Conservation (phyloP, 2,113 vertebrate genomes). For the Calypte anna region DNA sequence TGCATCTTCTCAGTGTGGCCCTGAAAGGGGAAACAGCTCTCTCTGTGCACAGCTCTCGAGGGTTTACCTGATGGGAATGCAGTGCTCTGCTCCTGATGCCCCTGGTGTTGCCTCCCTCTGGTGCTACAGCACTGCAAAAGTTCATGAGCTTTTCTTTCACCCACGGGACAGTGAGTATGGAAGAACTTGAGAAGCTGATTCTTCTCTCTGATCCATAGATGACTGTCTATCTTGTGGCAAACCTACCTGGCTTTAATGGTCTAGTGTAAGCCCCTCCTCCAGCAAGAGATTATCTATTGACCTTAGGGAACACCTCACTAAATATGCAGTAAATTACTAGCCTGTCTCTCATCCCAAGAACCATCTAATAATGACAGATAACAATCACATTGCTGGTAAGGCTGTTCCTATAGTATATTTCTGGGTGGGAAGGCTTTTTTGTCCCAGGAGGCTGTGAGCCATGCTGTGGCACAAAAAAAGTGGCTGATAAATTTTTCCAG, state of each 20-base stretch:
- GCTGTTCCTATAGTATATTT: not conserved
- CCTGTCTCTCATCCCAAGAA: not conserved
- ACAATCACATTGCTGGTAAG: not conserved
- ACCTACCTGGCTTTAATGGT: not conserved
- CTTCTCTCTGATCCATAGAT: not conserved
- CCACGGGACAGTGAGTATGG: not conserved
- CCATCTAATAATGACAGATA: not conserved
- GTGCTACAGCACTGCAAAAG: accelerated
- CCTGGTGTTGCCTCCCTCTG: not conserved
- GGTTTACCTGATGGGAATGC: not conserved
- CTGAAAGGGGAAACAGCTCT: not conserved
- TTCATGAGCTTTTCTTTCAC: not conserved
- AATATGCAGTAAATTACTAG: not conserved
- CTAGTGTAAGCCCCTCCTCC: not conserved
- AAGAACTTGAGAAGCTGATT: not conserved
- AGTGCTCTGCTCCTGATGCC: not conserved
- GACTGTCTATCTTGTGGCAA: not conserved
- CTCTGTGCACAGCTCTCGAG: not conserved
- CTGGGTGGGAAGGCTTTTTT: not conserved
- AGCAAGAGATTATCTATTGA: not conserved
- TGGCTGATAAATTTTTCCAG: not conserved
- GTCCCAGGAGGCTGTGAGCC: not conserved
- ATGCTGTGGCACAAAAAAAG: not conserved
- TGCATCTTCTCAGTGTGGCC: not conserved
- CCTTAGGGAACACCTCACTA: not conserved